Percentiles rank a stretch among this genome's conserved stretches.
Evolutionary conservation across 1,140 invertebrate species (phyloP).

Genomic region (Eupeodes corollae): DNA sequence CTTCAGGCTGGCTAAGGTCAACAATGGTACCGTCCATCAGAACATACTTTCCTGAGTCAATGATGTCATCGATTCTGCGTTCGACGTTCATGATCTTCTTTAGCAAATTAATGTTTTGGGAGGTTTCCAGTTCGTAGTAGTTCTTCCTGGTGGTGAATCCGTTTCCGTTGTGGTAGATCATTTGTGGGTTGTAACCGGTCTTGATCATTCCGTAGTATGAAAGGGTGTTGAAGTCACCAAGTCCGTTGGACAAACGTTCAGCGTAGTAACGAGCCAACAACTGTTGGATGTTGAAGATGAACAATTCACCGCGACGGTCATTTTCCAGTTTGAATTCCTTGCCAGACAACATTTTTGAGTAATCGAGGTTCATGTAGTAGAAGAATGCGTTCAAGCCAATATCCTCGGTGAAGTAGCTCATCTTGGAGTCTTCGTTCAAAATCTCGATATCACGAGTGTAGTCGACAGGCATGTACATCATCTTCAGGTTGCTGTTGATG

Average conservation of each 20-base stretch:
- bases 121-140: conserved; percentile 45
- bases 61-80: conserved; percentile 46
- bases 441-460: conserved; percentile 40
- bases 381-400: conserved; percentile 51
- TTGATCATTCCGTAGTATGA: conserved; percentile 41
- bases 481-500: too few relatives aligned
- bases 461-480: conserved; percentile 37
- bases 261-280: conserved; percentile 52
- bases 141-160: conserved; percentile 48
- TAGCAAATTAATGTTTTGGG: conserved; percentile 44
- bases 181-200: conserved; percentile 48
- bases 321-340: conserved; percentile 42
- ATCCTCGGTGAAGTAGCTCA: conserved; percentile 52
- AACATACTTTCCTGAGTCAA: conserved; percentile 50
- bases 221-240: conserved; percentile 49
- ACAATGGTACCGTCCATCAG: conserved; percentile 39
- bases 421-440: conserved; percentile 30
- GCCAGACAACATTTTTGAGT: conserved; percentile 16
- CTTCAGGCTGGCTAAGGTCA: conserved; percentile 39
- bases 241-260: conserved; percentile 50
- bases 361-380: conserved; percentile 36
- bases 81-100: conserved; percentile 46
- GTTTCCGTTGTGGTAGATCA: conserved; percentile 50
- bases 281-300: conserved; percentile 47
- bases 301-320: conserved; percentile 48